Conservation (phyloP, 1,140 invertebrate genomes). For the Harpegnathos saltator region DNA sequence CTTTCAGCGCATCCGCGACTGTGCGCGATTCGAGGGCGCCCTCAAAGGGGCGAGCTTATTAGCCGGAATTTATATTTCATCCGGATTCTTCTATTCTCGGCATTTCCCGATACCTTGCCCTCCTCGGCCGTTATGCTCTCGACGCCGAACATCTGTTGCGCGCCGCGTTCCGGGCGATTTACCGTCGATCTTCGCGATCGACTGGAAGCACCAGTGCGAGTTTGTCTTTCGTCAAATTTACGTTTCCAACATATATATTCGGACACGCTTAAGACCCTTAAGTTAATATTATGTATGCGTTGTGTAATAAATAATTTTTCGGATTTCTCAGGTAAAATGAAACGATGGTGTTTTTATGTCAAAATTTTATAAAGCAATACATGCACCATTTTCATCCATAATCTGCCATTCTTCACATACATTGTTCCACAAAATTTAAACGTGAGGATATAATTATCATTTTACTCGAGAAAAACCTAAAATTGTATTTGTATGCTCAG, state of each 20-base stretch:
- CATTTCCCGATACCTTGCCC: neutral
- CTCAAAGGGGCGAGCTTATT: constrained; percentile 38
- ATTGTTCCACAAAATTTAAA: too few relatives aligned
- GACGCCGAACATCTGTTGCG: constrained; percentile 13
- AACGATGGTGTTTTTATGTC: too few relatives aligned
- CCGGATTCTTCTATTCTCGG: constrained; percentile 35
- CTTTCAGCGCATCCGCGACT: constrained; percentile 75
- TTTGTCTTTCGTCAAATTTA: constrained; percentile 7
- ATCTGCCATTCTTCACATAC: too few relatives aligned
- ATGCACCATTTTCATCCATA: too few relatives aligned
- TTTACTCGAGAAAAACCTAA: too few relatives aligned
- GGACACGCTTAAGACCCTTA: neutral
- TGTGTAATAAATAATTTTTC: too few relatives aligned
- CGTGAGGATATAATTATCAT: too few relatives aligned
- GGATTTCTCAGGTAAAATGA: too few relatives aligned
- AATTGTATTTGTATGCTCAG: too few relatives aligned
- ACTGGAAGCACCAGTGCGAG: neutral
- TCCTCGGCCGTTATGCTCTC: neutral
- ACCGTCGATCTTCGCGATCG: constrained; percentile 4
- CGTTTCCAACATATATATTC: neutral
- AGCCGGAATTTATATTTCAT: constrained; percentile 43
- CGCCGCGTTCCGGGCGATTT: constrained; percentile 26
- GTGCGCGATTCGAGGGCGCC: constrained; percentile 48
- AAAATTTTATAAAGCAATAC: too few relatives aligned
- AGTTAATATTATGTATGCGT: too few relatives aligned